A percentile compares a stretch with the other conserved stretches of the same genome.
phyloP scores from a whole-genome alignment of 2,113 vertebrate species.

The Cisticola juncidis region DNA sequence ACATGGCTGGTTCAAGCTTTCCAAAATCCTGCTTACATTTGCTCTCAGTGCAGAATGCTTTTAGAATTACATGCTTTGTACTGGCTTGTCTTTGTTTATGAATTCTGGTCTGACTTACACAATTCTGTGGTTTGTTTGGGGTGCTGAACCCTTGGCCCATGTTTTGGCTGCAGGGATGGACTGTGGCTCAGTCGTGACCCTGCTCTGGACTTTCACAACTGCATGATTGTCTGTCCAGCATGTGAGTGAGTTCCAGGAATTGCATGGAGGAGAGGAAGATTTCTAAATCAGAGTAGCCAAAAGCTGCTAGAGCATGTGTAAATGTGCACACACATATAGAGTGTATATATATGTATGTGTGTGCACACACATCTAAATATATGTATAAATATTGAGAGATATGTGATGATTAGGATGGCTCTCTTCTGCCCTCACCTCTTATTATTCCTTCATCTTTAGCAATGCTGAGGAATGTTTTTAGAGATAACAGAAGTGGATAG shows the following conservation, averaged over 20 bases:
- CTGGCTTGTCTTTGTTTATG: background rate
- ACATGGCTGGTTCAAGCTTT: background rate
- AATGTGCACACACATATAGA: background rate
- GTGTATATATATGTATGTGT: rapidly evolving
- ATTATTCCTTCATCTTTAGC: background rate
- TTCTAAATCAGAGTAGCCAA: background rate
- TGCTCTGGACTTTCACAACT: background rate
- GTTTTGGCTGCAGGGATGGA: background rate
- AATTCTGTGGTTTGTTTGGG: background rate
- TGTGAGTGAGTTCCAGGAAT: background rate
- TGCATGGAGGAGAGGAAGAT: background rate
- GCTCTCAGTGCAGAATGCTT: background rate
- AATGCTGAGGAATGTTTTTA: background rate
- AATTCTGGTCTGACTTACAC: background rate
- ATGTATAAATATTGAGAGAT: background rate
- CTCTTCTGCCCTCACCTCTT: background rate
- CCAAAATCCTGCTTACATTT: background rate
- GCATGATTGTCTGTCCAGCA: background rate
- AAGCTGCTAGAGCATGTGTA: background rate
- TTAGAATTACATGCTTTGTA: background rate
- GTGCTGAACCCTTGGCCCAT: background rate
- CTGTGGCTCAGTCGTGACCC: background rate
- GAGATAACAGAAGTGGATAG: background rate
- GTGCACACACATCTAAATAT: too few relatives aligned
- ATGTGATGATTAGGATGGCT: background rate